Evolutionary conservation across 2,797 vertebrate species (phyloP).

Genomic region (Brotula barbata): DNA sequence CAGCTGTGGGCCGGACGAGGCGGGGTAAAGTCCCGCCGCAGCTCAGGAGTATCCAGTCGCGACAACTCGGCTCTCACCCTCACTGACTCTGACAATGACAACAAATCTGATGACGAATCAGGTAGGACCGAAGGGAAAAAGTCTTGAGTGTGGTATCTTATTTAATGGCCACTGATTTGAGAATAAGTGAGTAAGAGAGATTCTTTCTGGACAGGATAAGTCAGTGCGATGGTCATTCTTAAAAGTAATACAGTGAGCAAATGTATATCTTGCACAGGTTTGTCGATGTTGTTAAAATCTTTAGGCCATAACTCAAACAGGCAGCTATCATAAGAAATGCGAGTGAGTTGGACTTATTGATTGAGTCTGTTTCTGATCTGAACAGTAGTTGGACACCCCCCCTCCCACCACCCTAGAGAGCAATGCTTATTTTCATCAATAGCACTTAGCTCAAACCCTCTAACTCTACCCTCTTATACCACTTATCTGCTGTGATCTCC

Average conservation of each 20-base stretch:
- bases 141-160: not conserved
- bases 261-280: slow-evolving; percentile 19
- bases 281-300: slow-evolving; percentile 38
- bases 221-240: not conserved
- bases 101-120: slow-evolving; percentile 93
- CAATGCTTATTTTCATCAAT: slow-evolving; percentile 62
- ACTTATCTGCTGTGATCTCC: slow-evolving; percentile 46
- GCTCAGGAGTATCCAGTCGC: slow-evolving; percentile 91
- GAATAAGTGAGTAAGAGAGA: not conserved
- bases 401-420: slow-evolving; percentile 31
- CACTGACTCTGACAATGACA: slow-evolving; percentile 94
- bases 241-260: slow-evolving; percentile 13
- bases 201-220: not conserved
- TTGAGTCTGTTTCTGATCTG: slow-evolving; percentile 58
- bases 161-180: slow-evolving; percentile 4
- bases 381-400: slow-evolving; percentile 44
- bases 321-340: slow-evolving; percentile 41
- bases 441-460: slow-evolving; percentile 61
- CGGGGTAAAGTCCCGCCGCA: slow-evolving; percentile 88
- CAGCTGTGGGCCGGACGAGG: slow-evolving; percentile 89
- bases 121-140: slow-evolving; percentile 79
- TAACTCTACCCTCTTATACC: slow-evolving; percentile 37
- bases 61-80: slow-evolving; percentile 95
- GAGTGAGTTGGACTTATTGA: slow-evolving; percentile 54
- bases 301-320: slow-evolving; percentile 29